Base-by-base conservation (phyloP, 2,888 invertebrate species). In the Cephus rjabovi region DNA sequence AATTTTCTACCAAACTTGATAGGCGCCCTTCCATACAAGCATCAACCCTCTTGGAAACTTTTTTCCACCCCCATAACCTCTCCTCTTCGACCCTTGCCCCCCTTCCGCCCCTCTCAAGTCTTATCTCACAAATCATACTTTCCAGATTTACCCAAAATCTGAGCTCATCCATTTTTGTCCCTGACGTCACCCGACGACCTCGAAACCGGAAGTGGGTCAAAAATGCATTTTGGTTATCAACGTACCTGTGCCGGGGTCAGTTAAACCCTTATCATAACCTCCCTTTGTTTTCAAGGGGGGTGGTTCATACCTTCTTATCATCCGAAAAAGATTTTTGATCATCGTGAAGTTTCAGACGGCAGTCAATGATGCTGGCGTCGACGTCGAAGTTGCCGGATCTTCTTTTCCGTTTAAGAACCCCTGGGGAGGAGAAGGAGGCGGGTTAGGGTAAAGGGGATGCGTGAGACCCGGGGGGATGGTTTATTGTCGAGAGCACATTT, bases 401-500 rank as follows among this genome's bases (percentile, higher is more conserved):
- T 56, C 56, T 56, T 56, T 56, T 56, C 56, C 56, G 56, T 56
- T 56, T 56, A 56, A 56, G 56, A 9, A 56, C 56, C 56, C 56
- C 23, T 9, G 56, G 23, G 56, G 56, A 23, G 56, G 56, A 23
- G 40, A 15, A 40, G 40, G 40, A 23, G 23, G 23, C 6, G 23
- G 56, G 56, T 23, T 6, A 56, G 1, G 56, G 56, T 56, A 23
- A 56, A 56, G 56, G 56, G 56, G 56, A 56, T 56, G 56, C 56
- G 23, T 56, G 56, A 56, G 9, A 56, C 56, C 23, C 71, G 71
- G 33, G 31, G 71, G 71, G 71, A 71, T 31, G 71, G 31, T 71
- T 71, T 71, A 71, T 71, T 34, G 9, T 71, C 71, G 71, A 31
- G 71, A 71, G 71, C 71, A 71, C 71, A 71, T 71, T 71, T 34